phyloP scores from a whole-genome alignment of 2,797 vertebrate genomes.

The Nasua narica region DNA sequence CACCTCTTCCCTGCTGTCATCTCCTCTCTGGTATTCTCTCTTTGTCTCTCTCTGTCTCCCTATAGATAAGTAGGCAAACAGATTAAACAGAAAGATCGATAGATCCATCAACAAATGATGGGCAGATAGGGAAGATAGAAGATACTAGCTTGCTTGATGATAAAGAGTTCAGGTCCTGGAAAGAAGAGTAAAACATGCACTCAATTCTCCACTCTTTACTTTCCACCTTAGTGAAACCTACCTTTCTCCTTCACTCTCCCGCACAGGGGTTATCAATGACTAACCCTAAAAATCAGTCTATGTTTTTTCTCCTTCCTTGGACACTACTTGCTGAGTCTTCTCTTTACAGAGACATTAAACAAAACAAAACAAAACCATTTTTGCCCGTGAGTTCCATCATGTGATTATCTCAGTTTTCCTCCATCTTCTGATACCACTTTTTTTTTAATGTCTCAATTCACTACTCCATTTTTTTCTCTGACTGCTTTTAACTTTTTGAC shows the following conservation, averaged over 20 bases:
- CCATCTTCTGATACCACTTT: not conserved
- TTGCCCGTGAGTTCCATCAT: not conserved
- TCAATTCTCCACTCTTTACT: not conserved
- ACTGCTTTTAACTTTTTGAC: not conserved
- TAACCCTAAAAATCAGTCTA: not conserved
- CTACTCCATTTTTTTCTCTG: not conserved
- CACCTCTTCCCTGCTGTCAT: not conserved
- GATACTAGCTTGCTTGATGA: not conserved
- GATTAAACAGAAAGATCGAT: not conserved
- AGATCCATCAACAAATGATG: not conserved
- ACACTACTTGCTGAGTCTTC: not conserved
- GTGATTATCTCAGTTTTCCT: not conserved
- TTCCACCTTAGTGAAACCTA: not conserved
- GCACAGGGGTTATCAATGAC: not conserved
- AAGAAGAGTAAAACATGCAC: not conserved
- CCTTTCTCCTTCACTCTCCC: not conserved
- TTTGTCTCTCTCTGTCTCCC: not conserved
- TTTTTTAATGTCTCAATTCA: not conserved
- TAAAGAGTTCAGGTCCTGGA: not conserved
- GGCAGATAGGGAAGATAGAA: not conserved
- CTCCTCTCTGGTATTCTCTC: not conserved
- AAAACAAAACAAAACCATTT: too few relatives aligned
- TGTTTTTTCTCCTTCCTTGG: not conserved
- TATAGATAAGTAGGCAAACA: not conserved
- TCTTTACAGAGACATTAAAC: not conserved